Percentiles rank a stretch among this genome's conserved stretches.
These are phyloP conservation scores for Rhagium mordax DNA, from an alignment of 2,888 invertebrate genomes.

Conservation along the genomic window DNA sequence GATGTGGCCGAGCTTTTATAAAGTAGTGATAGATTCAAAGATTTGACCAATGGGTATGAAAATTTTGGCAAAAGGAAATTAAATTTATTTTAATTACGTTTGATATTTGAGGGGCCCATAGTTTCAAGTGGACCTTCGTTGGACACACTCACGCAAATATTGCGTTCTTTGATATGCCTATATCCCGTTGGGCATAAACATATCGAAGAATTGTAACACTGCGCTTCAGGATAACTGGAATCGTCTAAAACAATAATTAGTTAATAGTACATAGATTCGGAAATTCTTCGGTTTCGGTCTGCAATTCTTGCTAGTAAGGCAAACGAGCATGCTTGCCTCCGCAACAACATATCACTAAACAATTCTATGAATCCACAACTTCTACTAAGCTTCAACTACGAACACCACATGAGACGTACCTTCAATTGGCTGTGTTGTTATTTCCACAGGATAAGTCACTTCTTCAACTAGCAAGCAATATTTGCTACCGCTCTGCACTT, in stretches of 20 bases:
- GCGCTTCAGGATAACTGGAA: constrained; percentile 53
- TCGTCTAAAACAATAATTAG: constrained; percentile 35
- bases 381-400: no score
- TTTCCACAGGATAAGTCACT: constrained; percentile 27
- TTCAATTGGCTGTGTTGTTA: constrained; percentile 39
- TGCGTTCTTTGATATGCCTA: constrained; percentile 62
- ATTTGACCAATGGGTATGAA: no score
- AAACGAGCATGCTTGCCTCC: no score
- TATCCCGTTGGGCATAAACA: constrained; percentile 71
- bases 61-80: not conserved
- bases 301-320: no score
- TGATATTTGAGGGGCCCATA: constrained; percentile 68
- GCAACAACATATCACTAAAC: no score
- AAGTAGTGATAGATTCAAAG: no score
- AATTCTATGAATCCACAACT: no score
- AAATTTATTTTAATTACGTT: constrained; percentile 43
- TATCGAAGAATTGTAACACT: constrained; percentile 67
- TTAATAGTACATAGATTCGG: no score
- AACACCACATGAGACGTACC: not conserved
- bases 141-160: constrained; percentile 57
- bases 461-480: constrained; percentile 56
- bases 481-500: constrained; percentile 57
- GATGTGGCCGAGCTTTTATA: no score
- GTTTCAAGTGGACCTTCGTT: constrained; percentile 66
- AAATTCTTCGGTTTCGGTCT: no score